Evolutionary conservation across 2,888 invertebrate species (phyloP), one percentile per base, ranked within the genome.

Genomic region (Blastobasis adustella): DNA sequence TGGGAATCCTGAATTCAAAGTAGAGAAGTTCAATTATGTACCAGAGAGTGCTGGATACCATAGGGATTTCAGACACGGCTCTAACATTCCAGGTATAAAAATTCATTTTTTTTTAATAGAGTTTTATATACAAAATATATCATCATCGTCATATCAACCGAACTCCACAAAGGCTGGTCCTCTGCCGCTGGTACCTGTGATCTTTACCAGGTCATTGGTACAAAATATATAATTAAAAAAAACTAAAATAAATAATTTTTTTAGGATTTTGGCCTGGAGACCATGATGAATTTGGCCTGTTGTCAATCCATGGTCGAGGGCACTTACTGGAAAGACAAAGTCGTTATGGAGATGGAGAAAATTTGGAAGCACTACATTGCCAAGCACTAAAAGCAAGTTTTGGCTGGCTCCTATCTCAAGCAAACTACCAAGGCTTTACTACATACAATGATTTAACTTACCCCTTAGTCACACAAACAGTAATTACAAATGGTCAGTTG

Each of bases 371-470:
- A 4, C 62, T 96, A 10, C 92, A 93, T 67, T 89, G 92, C 8
- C 93, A 94, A 80, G 97, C 93, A 3, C 90, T 98, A 57, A 89
- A 93, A 56, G 90, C 93, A 2, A 94, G 95, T 44, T 98, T 94
- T 72, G 92, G 92, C 1, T 96, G 96, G 94, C 82, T 96, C 0
- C 77, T 93, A 55, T 91, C 93, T 0, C 94, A 95, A 79, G 96
- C 97, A 3, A 93, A 91, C 72, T 93, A 93, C 73, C 92, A 94
- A 78, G 96, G 99, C 36, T 99, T 98, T 77, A 96, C 95, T 41
- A 95, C 96, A 10, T 96, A 91, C 72, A 95, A 95, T 63, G 98
- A 99, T 60, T 65, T 98, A 10, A 96, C 96, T 0, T 97, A 98
- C 75, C 99, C 99, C 0, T 77, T 98, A 52, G 92, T 93, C 0